A percentile compares a stretch with the other conserved stretches of the same genome.
Conservation (phyloP, 2,888 invertebrate genomes). For the Rosalia funebris region DNA sequence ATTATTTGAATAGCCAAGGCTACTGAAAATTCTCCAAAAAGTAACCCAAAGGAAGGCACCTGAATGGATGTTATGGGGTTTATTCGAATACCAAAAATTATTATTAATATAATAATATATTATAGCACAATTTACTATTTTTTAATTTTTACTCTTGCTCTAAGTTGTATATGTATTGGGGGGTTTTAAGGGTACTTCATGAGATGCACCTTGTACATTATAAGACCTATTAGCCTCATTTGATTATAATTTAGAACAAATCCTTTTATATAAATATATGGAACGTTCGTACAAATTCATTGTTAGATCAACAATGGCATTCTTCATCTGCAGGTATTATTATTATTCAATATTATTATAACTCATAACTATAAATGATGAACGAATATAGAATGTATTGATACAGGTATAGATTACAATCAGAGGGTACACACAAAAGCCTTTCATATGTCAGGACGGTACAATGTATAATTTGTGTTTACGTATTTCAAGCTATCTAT, state of each 20-base stretch:
- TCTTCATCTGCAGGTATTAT: slow-evolving; percentile 10
- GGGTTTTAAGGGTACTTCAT: no score
- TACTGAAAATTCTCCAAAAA: no score
- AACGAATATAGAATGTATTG: slow-evolving; percentile 15
- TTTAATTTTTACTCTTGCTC: no score
- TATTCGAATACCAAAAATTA: no score
- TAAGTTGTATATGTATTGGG: no score
- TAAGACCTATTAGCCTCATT: no score
- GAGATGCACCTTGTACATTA: no score
- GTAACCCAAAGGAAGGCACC: no score
- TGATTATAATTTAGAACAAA: not conserved
- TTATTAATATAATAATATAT: no score
- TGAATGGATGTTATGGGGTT: no score
- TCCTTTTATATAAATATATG: not conserved
- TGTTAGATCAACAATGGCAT: slow-evolving; percentile 7
- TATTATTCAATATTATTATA: slow-evolving; percentile 15
- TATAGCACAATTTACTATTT: no score
- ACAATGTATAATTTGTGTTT: slow-evolving; percentile 18
- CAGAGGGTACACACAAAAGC: slow-evolving; percentile 13
- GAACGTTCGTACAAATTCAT: not conserved
- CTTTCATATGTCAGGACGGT: slow-evolving; percentile 14
- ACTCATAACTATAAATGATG: slow-evolving; percentile 9
- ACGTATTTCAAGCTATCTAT: not conserved
- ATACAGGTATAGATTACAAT: slow-evolving; percentile 20
- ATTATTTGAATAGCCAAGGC: no score